These are phyloP conservation scores for Opisthograptis luteolata DNA, from an alignment of 2,888 invertebrate genomes.

Conservation along the genomic window DNA sequence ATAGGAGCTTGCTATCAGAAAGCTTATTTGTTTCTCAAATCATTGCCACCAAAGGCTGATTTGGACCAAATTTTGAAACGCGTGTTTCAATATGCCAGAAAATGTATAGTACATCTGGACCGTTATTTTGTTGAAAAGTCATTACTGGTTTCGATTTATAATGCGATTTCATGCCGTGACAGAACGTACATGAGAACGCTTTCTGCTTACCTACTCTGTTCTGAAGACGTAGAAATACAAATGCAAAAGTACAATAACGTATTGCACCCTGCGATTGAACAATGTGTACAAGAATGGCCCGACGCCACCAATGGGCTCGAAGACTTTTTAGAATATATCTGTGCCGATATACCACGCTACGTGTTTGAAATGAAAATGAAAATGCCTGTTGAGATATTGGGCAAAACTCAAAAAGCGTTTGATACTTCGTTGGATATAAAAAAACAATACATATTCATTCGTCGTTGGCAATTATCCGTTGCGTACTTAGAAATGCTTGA, in stretches of 20 bases:
- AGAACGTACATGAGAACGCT: background rate
- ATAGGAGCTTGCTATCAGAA: conserved; percentile 12
- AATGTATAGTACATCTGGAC: conserved; percentile 15
- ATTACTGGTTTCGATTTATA: background rate
- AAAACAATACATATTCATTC: conserved; percentile 3
- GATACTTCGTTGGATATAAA: background rate
- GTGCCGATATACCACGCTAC: background rate
- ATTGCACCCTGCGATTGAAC: conserved; percentile 4
- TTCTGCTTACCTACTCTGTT: conserved; percentile 5
- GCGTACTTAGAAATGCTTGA: conserved; percentile 4
- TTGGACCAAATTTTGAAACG: background rate
- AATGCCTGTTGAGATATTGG: conserved; percentile 3
- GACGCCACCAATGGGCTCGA: background rate
- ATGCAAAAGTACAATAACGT: conserved; percentile 8
- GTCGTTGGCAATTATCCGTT: conserved; percentile 7
- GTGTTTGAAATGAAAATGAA: conserved; percentile 4
- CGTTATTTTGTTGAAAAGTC: conserved; percentile 11
- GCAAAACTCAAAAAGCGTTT: background rate
- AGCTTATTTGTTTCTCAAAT: conserved; percentile 6
- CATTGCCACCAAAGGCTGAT: background rate
- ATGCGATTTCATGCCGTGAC: background rate
- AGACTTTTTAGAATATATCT: background rate
- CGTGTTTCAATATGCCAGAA: background rate
- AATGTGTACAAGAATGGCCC: conserved; percentile 3
- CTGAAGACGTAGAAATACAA: conserved; percentile 9